phyloP scores from a whole-genome alignment of 2,113 vertebrate genomes.

The Psilopogon haemacephalus region DNA sequence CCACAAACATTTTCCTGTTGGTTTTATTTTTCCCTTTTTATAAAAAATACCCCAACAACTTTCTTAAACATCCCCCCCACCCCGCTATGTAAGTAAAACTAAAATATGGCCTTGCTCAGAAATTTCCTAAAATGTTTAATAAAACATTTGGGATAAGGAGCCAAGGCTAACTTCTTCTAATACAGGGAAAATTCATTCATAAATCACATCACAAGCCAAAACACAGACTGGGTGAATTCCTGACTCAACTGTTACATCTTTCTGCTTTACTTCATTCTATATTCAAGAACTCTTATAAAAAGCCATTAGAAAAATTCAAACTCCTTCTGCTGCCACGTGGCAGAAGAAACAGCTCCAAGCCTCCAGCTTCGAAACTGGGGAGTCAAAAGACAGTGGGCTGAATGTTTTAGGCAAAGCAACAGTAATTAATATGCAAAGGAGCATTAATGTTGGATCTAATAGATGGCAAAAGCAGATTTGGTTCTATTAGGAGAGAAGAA shows the following conservation, averaged over 20 bases:
- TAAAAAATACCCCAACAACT: too few relatives aligned
- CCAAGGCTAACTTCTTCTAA: background rate
- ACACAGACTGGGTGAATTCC: background rate
- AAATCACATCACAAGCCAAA: background rate
- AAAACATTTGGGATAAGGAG: background rate
- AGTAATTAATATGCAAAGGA: conserved; percentile 52
- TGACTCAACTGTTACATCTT: background rate
- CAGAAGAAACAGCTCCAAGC: background rate
- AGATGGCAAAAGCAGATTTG: conserved; percentile 65
- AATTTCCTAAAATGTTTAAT: background rate
- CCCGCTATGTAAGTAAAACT: rapidly evolving
- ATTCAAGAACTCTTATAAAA: background rate
- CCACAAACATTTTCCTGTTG: background rate
- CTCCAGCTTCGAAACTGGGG: background rate
- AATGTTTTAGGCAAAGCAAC: background rate
- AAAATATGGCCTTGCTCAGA: background rate
- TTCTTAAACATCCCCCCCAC: background rate
- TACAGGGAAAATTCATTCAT: background rate
- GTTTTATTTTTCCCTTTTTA: background rate
- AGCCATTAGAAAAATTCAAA: background rate
- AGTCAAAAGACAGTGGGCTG: background rate
- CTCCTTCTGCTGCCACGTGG: background rate
- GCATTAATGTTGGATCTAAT: conserved; percentile 43
- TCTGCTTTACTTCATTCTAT: background rate
- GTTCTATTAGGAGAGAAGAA: conserved; percentile 54